Evolutionary conservation across 2,888 invertebrate genomes (phyloP), one percentile per base, ranked within the genome.

Genomic region (Drosophila maculinotata): DNA sequence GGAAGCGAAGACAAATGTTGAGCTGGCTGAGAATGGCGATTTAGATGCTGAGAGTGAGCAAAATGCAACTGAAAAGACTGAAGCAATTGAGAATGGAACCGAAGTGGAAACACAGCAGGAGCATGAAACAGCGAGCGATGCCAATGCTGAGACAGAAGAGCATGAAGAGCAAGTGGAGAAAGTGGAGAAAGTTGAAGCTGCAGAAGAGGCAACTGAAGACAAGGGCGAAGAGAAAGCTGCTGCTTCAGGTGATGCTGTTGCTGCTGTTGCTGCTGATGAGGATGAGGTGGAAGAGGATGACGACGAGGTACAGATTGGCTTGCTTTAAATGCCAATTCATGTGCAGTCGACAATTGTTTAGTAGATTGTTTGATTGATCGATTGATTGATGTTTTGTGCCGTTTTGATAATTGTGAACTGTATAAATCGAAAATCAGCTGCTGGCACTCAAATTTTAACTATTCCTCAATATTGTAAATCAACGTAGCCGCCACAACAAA

Each of bases 241-340:
- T 38, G 23, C 14, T 17, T 12, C 15, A 17, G n/a, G 5, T 17
- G 17, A 12, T 20, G 20, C 20, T 23, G 3, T 20, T 23, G 48
- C 31, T 23, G 39, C 44, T 8, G 33, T 31, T 9, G 20, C 49
- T 23, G 51, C n/a, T 31, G 64, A n/a, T 7, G 35, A 88, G 17
- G 67, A 62, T 10, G 76, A 78, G 3, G 79, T 73, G 17, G 89
- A 89, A 44, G 79, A 89, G 42, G 90, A 90, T 64, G 89, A 90
- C 65, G 91, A 91, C 79, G 90, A 91, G 91, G 91, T 91, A 91
- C 90, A 91, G 85, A 89, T 90, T 89, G 91, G 91, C 88, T 89
- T 84, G 76, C 89, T 91, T 79, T 91, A 90, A 87, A 77, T 57
- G 75, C 70, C 71, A 69, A 62, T 38, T 52, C 52, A 58, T 42